These are phyloP conservation scores for Phaethon lepturus DNA, from an alignment of 2,113 vertebrate genomes.

Conservation along the genomic window DNA sequence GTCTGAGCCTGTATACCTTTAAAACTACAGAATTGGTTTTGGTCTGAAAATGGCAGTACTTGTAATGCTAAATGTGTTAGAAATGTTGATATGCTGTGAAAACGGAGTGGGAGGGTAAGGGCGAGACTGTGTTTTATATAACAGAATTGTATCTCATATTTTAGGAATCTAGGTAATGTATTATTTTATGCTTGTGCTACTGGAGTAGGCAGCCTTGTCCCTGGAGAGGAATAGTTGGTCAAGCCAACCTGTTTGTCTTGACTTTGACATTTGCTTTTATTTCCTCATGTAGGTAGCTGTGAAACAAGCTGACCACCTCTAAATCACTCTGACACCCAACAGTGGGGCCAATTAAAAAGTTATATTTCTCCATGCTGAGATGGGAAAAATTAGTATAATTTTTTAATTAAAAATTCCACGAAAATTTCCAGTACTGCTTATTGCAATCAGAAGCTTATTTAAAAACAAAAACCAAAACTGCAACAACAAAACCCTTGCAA, in stretches of 20 bases:
- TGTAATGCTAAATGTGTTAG: background rate
- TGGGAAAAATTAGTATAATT: background rate
- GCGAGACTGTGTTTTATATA: background rate
- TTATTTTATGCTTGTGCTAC: background rate
- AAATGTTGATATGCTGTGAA: constrained; percentile 9
- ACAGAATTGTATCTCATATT: background rate
- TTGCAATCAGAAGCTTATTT: background rate
- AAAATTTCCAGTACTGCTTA: background rate
- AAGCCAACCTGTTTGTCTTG: constrained; percentile 25
- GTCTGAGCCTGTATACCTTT: background rate
- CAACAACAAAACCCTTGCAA: background rate
- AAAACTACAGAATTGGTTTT: background rate
- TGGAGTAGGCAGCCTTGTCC: background rate
- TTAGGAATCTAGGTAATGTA: background rate
- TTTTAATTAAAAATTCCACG: background rate
- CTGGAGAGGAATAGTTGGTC: background rate
- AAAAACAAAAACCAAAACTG: background rate
- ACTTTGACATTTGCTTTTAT: constrained; percentile 21
- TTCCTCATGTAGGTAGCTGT: background rate
- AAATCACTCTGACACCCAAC: constrained; percentile 6
- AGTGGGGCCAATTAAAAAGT: constrained; percentile 10
- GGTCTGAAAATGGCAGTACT: constrained; percentile 3
- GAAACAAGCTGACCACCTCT: background rate
- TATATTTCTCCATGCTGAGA: background rate
- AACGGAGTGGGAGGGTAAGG: background rate